phyloP scores from a whole-genome alignment of 2,797 vertebrate genomes.

The Tympanoctomys barrerae region DNA sequence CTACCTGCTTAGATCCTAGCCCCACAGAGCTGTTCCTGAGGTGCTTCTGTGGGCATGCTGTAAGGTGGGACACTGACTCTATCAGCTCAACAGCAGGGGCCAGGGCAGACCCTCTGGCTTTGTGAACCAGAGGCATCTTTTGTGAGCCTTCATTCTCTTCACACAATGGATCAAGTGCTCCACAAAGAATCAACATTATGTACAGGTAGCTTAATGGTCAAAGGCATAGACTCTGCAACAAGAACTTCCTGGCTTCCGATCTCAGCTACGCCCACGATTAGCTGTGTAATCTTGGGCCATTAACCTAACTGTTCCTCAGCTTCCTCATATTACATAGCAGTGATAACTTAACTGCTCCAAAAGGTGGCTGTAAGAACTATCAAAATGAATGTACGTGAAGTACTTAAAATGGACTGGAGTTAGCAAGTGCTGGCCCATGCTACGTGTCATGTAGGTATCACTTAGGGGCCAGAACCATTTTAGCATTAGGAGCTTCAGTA shows the following conservation, averaged over 20 bases:
- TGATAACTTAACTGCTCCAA: background rate
- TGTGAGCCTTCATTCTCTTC: background rate
- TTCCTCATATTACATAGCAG: background rate
- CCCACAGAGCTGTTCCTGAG: background rate
- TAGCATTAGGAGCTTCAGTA: background rate
- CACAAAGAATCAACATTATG: background rate
- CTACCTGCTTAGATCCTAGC: background rate
- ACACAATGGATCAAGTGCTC: background rate
- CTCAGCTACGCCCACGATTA: background rate
- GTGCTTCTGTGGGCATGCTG: background rate
- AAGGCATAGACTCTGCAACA: constrained; percentile 23
- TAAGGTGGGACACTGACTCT: background rate
- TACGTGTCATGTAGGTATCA: background rate
- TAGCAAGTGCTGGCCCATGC: background rate
- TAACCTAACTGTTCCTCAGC: background rate
- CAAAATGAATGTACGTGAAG: background rate
- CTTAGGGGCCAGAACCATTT: background rate
- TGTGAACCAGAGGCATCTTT: background rate
- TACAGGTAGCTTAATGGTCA: background rate
- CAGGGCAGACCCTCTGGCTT: background rate
- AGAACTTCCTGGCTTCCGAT: background rate
- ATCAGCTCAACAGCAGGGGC: background rate
- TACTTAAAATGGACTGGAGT: background rate
- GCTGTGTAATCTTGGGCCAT: background rate
- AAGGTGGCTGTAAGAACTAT: background rate